A percentile compares a stretch with the other conserved stretches of the same genome.
phyloP scores from a whole-genome alignment of 2,797 vertebrate genomes.

The Cottoperca gobio region DNA sequence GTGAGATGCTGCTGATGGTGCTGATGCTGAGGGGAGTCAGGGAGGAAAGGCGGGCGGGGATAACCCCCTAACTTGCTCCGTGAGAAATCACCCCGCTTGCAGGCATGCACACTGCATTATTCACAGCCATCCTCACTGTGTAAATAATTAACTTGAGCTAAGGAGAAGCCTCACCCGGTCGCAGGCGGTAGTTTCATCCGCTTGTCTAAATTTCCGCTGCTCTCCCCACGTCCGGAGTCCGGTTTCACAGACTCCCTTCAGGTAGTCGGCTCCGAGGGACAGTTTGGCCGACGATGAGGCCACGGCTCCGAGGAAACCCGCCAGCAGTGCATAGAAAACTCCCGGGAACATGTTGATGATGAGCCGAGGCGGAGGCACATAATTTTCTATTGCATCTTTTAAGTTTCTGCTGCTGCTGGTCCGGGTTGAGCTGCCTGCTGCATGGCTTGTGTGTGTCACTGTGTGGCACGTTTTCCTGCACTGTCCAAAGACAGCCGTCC shows the following conservation, averaged over 20 bases:
- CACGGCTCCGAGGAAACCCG: slow-evolving; percentile 91
- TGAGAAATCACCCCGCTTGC: slow-evolving; percentile 40
- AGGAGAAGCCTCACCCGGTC: slow-evolving; percentile 81
- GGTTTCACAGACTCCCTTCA: slow-evolving; percentile 86
- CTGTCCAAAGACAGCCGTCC: slow-evolving; percentile 59
- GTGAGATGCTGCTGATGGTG: slow-evolving; percentile 58
- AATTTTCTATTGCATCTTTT: slow-evolving; percentile 55
- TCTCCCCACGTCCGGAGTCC: slow-evolving; percentile 84
- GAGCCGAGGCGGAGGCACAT: slow-evolving; percentile 64
- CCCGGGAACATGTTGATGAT: slow-evolving; percentile 84
- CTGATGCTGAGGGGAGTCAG: slow-evolving; percentile 69
- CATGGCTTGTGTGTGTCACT: slow-evolving; percentile 29
- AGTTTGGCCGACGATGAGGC: slow-evolving; percentile 91
- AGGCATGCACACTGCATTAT: slow-evolving; percentile 44
- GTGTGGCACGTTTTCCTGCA: slow-evolving; percentile 59
- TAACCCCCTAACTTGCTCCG: slow-evolving; percentile 43
- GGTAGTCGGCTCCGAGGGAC: slow-evolving; percentile 88
- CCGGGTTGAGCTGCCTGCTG: slow-evolving; percentile 50
- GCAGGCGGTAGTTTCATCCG: slow-evolving; percentile 82
- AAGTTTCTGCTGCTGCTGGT: slow-evolving; percentile 59
- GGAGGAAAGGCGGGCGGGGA: slow-evolving; percentile 37
- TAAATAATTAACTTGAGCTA: slow-evolving; percentile 43
- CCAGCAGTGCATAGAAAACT: slow-evolving; percentile 87
- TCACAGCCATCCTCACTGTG: slow-evolving; percentile 27
- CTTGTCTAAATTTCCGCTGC: slow-evolving; percentile 79